Evolutionary conservation across 92 coral and sea anemone genomes (phyloP).

Genomic region (Phymanthus crucifer): DNA sequence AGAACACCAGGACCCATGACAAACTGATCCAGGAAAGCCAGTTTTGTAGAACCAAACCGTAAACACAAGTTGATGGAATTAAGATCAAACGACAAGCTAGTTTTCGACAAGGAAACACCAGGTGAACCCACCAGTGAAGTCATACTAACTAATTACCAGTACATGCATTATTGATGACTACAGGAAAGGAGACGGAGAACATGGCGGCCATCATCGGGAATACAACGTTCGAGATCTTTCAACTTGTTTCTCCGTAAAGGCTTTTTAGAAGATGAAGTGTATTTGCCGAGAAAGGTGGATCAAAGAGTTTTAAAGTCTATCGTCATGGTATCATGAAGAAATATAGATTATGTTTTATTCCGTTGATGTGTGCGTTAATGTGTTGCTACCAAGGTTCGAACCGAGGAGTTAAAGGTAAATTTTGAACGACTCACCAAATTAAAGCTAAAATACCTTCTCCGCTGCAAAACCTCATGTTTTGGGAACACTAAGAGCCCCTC

Average conservation of each 20-base stretch:
- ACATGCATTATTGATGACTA: slow-evolving; percentile 22
- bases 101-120: slow-evolving; percentile 30
- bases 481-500: neutral
- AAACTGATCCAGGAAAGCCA: too few relatives aligned
- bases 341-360: slow-evolving; percentile 6
- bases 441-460: neutral
- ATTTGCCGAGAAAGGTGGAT: slow-evolving; percentile 33
- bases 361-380: slow-evolving; percentile 13
- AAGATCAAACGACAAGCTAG: slow-evolving; percentile 17
- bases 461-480: too few relatives aligned
- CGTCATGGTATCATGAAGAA: slow-evolving; percentile 86
- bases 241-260: neutral
- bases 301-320: slow-evolving; percentile 21
- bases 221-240: neutral
- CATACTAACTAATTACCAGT: slow-evolving; percentile 38
- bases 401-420: slow-evolving; percentile 19
- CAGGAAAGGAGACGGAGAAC: neutral
- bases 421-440: neutral
- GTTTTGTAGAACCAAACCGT: too few relatives aligned
- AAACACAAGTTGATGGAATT: too few relatives aligned
- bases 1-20: too few relatives aligned
- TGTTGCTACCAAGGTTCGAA: neutral
- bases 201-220: slow-evolving; percentile 24
- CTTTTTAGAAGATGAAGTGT: neutral
- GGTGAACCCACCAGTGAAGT: slow-evolving; percentile 44